A percentile compares a stretch with the other conserved stretches of the same genome.
phyloP scores from a whole-genome alignment of 53 echinoderm and acorn worm species.

The Zoroaster sp. region DNA sequence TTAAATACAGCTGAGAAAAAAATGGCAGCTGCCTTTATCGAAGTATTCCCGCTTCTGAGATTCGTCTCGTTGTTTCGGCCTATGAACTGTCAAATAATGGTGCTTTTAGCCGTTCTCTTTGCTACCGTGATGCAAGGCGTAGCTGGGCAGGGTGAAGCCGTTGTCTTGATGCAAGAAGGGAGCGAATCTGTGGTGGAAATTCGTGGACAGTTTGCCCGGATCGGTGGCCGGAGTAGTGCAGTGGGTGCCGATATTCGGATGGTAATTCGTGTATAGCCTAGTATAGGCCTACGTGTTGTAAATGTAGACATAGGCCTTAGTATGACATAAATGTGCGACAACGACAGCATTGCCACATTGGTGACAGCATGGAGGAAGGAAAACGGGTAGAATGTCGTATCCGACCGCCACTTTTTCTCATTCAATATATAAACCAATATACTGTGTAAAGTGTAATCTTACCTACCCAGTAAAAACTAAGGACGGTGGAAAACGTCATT shows the following conservation, averaged over 20 bases:
- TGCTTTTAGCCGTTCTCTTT: neutral
- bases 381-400: too few relatives aligned
- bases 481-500: too few relatives aligned
- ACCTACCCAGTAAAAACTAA: too few relatives aligned
- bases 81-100: neutral
- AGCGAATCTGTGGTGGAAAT: conserved; percentile 24
- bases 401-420: too few relatives aligned
- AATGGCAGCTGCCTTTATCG: neutral
- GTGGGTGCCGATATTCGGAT: neutral
- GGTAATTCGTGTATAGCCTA: neutral
- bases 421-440: too few relatives aligned
- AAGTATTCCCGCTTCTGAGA: neutral
- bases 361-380: too few relatives aligned
- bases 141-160: conserved; percentile 4
- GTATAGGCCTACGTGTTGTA: too few relatives aligned
- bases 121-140: neutral
- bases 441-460: too few relatives aligned
- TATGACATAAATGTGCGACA: too few relatives aligned
- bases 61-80: neutral
- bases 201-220: conserved; percentile 12
- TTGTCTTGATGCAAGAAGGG: conserved; percentile 3
- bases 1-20: neutral
- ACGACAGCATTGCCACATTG: too few relatives aligned
- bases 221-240: neutral
- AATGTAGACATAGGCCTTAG: too few relatives aligned